Percentiles rank a stretch among this genome's conserved stretches.
These are phyloP conservation scores for Rachycentron canadum DNA, from an alignment of 2,797 vertebrate species.

Conservation along the genomic window DNA sequence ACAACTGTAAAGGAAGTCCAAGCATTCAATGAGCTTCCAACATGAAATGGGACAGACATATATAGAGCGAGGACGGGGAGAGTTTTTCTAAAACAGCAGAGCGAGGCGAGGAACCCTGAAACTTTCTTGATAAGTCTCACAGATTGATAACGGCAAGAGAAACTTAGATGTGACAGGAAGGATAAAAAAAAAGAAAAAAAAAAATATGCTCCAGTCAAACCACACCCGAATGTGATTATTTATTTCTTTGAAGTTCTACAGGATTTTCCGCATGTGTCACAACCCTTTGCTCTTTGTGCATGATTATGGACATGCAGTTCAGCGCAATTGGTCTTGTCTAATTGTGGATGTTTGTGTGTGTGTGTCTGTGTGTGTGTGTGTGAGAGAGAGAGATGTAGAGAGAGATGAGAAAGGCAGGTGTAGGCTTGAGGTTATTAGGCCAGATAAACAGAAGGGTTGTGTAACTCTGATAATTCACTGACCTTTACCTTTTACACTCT, in stretches of 20 bases:
- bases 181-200: slow-evolving; percentile 17
- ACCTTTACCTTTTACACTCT: slow-evolving; percentile 79
- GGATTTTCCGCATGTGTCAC: slow-evolving; percentile 41
- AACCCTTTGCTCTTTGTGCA: slow-evolving; percentile 22
- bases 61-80: neutral
- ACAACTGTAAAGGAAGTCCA: neutral
- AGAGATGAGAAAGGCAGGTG: slow-evolving; percentile 56
- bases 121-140: slow-evolving; percentile 5
- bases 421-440: slow-evolving; percentile 70
- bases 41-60: slow-evolving; percentile 8
- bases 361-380: neutral
- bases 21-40: neutral
- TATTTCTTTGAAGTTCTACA: slow-evolving; percentile 28
- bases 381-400: neutral
- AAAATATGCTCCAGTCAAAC: slow-evolving; percentile 22
- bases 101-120: slow-evolving; percentile 17
- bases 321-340: slow-evolving; percentile 6
- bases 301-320: slow-evolving; percentile 25
- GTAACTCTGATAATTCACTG: slow-evolving; percentile 82
- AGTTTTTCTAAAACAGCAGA: neutral
- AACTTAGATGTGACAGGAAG: slow-evolving; percentile 25
- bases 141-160: slow-evolving; percentile 33
- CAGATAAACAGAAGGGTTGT: slow-evolving; percentile 77
- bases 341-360: neutral
- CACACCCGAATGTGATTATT: slow-evolving; percentile 21